phyloP scores from a whole-genome alignment of 2,888 invertebrate species.

The Temnothorax ravouxi region DNA sequence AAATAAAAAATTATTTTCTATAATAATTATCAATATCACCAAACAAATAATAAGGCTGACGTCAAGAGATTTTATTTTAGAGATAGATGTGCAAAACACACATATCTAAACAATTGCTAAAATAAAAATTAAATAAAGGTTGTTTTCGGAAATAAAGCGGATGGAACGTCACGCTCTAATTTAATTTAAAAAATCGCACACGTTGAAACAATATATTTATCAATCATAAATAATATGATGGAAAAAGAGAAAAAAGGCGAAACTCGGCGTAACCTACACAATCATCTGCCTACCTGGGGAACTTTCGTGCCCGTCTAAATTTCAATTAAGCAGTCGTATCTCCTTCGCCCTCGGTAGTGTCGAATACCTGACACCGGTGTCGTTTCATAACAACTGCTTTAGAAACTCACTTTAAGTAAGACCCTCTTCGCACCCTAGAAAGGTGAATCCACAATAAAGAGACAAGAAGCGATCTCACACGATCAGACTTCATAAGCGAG shows the following conservation, averaged over 20 bases:
- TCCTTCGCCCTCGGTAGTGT: constrained; percentile 47
- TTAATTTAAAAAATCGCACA: not conserved
- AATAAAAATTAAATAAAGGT: not conserved
- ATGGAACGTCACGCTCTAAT: not conserved
- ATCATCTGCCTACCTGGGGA: not conserved
- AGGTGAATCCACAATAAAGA: constrained; percentile 58
- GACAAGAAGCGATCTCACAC: constrained; percentile 73
- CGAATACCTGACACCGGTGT: constrained; percentile 55
- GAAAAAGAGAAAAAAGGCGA: not conserved
- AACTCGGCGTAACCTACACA: not conserved
- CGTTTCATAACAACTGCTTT: constrained; percentile 55
- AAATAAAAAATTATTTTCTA: not conserved
- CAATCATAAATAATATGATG: not conserved
- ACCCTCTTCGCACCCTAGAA: constrained; percentile 38
- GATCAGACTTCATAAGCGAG: constrained; percentile 79
- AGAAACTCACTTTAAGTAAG: constrained; percentile 41
- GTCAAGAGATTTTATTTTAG: not conserved
- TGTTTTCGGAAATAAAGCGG: not conserved
- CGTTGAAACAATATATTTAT: not conserved
- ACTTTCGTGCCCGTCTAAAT: constrained; percentile 28
- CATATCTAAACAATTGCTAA: not conserved
- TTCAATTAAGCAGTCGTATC: constrained; percentile 54
- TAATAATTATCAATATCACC: not conserved
- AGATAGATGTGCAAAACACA: not conserved
- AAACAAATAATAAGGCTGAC: not conserved